phyloP scores from a whole-genome alignment of 2,888 invertebrate genomes.

The Ophion slaviceki region DNA sequence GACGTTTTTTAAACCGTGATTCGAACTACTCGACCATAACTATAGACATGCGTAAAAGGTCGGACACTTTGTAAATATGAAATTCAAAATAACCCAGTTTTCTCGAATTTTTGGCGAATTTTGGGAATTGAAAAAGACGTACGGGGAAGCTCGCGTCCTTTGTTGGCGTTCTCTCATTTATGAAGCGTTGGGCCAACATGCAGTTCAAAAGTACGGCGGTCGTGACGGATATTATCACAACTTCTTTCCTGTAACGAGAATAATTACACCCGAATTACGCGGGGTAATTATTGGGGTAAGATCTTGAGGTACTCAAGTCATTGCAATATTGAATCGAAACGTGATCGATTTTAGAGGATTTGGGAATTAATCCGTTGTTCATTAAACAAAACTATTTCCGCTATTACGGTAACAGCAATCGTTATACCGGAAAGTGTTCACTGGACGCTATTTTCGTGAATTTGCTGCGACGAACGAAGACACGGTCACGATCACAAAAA shows the following conservation, averaged over 20 bases:
- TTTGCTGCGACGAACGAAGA: too few relatives aligned
- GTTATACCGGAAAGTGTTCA: too few relatives aligned
- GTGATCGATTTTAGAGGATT: not conserved
- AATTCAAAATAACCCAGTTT: not conserved
- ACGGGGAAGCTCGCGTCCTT: conserved; percentile 77
- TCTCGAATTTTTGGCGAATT: not conserved
- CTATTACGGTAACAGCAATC: too few relatives aligned
- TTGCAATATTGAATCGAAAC: not conserved
- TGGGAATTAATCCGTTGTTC: too few relatives aligned
- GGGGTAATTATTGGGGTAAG: not conserved
- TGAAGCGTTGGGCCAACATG: conserved; percentile 85
- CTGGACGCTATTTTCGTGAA: too few relatives aligned
- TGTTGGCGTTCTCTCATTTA: conserved; percentile 73
- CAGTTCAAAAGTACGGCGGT: conserved; percentile 90
- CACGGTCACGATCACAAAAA: too few relatives aligned
- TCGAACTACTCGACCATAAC: not conserved
- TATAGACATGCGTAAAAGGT: not conserved
- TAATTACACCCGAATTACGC: not conserved
- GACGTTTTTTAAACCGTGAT: not conserved
- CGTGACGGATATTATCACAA: conserved; percentile 90
- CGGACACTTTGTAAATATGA: not conserved
- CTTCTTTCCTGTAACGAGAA: conserved; percentile 87
- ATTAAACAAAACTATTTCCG: too few relatives aligned
- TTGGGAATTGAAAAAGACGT: conserved; percentile 23
- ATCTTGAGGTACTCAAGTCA: not conserved